Evolutionary conservation across 2,888 invertebrate species (phyloP).

Genomic region (Scrobipalpa costella): DNA sequence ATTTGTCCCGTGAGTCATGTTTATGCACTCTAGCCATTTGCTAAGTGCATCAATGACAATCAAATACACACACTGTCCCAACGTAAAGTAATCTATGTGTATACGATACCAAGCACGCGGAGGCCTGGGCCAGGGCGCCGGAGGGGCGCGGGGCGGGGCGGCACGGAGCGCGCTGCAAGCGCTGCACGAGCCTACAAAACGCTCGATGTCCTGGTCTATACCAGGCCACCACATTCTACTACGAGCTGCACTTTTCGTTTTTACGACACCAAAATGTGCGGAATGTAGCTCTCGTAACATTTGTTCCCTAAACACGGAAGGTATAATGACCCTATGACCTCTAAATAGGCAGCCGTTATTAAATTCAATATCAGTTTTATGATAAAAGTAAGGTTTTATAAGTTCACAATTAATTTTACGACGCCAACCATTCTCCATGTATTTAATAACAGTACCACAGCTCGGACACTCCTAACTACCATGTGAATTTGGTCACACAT

Average conservation of each 20-base stretch:
- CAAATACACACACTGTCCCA: conserved; percentile 29
- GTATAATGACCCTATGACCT: conserved; percentile 12
- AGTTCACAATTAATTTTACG: too few relatives aligned
- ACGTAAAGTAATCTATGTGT: conserved; percentile 34
- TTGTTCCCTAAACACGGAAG: not conserved
- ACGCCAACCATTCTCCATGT: too few relatives aligned
- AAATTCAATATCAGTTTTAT: conserved; percentile 16
- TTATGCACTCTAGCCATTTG: conserved; percentile 15
- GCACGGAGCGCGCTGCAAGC: conserved; percentile 25
- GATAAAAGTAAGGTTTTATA: too few relatives aligned
- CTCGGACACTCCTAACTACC: too few relatives aligned
- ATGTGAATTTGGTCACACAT: too few relatives aligned
- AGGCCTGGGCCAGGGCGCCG: conserved; percentile 30
- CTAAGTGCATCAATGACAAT: conserved; percentile 30
- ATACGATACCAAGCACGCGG: conserved; percentile 19
- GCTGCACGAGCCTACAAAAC: conserved; percentile 21
- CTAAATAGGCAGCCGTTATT: conserved; percentile 10
- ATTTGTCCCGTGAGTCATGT: not conserved
- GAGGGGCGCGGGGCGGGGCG: conserved; percentile 28
- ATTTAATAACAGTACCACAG: too few relatives aligned
- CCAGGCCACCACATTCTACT: conserved; percentile 14
- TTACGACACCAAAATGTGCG: conserved; percentile 7
- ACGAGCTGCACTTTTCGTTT: conserved; percentile 15
- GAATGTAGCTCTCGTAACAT: conserved; percentile 11
- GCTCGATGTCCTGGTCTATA: conserved; percentile 18